phyloP scores from a whole-genome alignment of 2,888 invertebrate genomes.

The Drosophila limbata region DNA sequence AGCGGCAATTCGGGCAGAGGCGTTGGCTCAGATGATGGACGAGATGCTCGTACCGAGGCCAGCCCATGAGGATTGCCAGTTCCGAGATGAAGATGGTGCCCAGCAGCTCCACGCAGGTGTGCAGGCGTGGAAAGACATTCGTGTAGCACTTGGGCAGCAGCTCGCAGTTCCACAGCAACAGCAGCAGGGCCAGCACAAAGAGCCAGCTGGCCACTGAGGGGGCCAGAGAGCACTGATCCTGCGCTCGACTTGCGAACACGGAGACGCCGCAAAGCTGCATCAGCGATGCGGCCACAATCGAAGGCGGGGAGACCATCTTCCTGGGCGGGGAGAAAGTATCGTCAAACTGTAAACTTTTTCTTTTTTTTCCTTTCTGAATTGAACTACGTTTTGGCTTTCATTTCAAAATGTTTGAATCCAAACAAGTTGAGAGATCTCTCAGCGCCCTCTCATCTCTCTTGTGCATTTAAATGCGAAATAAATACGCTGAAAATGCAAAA shows the following conservation, averaged over 20 bases:
- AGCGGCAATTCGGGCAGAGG: slow-evolving; percentile 34
- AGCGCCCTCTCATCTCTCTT: neutral
- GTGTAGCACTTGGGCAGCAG: slow-evolving; percentile 40
- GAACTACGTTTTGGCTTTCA: slow-evolving; percentile 14
- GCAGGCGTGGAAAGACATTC: slow-evolving; percentile 25
- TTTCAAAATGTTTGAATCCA: slow-evolving; percentile 6
- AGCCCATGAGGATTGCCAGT: slow-evolving; percentile 37
- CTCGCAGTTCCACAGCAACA: slow-evolving; percentile 42
- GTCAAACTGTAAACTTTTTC: slow-evolving; percentile 13
- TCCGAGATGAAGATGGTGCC: slow-evolving; percentile 48
- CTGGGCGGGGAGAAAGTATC: neutral
- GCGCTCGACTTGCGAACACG: slow-evolving; percentile 40
- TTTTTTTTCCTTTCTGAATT: slow-evolving; percentile 14
- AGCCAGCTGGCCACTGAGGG: slow-evolving; percentile 22
- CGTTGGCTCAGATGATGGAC: slow-evolving; percentile 19
- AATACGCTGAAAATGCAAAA: slow-evolving; percentile 34
- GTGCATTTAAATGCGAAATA: slow-evolving; percentile 21
- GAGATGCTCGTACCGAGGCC: slow-evolving; percentile 51
- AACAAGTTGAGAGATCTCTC: slow-evolving; percentile 10
- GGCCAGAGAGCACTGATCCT: slow-evolving; percentile 27
- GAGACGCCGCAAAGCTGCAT: slow-evolving; percentile 48
- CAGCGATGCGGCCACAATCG: slow-evolving; percentile 40
- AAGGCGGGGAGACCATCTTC: slow-evolving; percentile 50
- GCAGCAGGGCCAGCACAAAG: slow-evolving; percentile 34
- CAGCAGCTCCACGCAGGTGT: slow-evolving; percentile 41